Evolutionary conservation across 2,888 invertebrate species (phyloP).

Genomic region (Epinotia brunnichana): DNA sequence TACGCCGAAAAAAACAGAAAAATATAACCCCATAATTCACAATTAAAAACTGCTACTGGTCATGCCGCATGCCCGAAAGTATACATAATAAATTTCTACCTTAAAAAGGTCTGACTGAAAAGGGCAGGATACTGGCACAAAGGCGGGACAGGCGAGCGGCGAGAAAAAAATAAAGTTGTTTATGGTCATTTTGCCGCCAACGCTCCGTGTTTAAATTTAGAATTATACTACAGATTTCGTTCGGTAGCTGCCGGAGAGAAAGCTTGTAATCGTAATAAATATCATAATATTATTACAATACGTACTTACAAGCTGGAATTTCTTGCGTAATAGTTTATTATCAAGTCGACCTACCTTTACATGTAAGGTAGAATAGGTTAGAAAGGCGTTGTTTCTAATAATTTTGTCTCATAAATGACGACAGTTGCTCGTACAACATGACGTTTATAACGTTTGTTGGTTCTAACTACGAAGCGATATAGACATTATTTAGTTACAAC

Average conservation of each 20-base stretch:
- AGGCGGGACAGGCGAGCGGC: constrained; percentile 68
- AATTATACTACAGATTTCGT: constrained; percentile 60
- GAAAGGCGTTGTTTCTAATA: constrained; percentile 19
- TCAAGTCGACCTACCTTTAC: constrained; percentile 18
- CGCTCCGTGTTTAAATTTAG: constrained; percentile 77
- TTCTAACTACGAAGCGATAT: constrained; percentile 21
- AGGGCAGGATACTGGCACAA: constrained; percentile 80
- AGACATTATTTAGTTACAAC: constrained; percentile 46
- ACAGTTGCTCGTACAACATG: constrained; percentile 1
- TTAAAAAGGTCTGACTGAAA: constrained; percentile 81
- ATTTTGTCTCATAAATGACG: not conserved
- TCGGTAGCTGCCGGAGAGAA: constrained; percentile 49
- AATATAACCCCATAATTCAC: constrained; percentile 79
- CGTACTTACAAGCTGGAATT: constrained; percentile 38
- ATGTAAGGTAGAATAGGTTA: not conserved
- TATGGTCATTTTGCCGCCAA: constrained; percentile 81
- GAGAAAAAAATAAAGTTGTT: constrained; percentile 77
- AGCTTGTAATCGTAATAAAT: constrained; percentile 45
- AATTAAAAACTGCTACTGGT: constrained; percentile 83
- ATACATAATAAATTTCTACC: constrained; percentile 82
- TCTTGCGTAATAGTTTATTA: constrained; percentile 31
- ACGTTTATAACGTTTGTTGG: constrained; percentile 18
- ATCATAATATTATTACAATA: constrained; percentile 40
- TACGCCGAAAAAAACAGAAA: constrained; percentile 59
- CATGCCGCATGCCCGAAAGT: constrained; percentile 80